These are phyloP conservation scores for Chroicocephalus ridibundus DNA, from an alignment of 2,113 vertebrate species.

Conservation along the genomic window DNA sequence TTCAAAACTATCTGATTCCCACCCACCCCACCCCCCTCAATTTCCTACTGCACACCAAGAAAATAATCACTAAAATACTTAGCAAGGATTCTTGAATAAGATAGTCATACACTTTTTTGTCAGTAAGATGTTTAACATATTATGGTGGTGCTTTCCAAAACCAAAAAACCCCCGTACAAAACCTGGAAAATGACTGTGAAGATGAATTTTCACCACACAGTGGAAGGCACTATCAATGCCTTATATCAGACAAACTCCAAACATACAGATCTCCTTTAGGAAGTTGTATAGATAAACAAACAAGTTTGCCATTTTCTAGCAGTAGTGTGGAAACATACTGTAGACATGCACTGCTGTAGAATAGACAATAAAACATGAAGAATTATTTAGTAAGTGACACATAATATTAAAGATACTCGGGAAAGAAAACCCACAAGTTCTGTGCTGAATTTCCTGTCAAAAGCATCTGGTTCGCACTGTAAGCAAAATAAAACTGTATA, in stretches of 20 bases:
- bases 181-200: not conserved
- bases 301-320: not conserved
- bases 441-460: not conserved
- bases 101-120: not conserved
- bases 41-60: not conserved
- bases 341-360: not conserved
- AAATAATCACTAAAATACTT: not conserved
- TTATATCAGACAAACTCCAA: not conserved
- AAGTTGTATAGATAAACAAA: not conserved
- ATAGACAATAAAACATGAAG: not conserved
- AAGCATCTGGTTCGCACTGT: not conserved
- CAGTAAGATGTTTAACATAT: not conserved
- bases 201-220: not conserved
- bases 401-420: not conserved
- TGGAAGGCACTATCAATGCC: not conserved
- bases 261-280: not conserved
- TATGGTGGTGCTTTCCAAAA: not conserved
- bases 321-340: not conserved
- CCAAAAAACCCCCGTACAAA: accelerated
- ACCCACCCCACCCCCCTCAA: too few relatives aligned
- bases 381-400: not conserved
- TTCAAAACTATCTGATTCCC: not conserved
- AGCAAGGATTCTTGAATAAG: not conserved
- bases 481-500: not conserved
- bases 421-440: slow-evolving; percentile 12